A percentile compares a stretch with the other conserved stretches of the same genome.
These are phyloP conservation scores for Cygnus buccinator DNA, from an alignment of 2,113 vertebrate genomes.

Conservation along the genomic window DNA sequence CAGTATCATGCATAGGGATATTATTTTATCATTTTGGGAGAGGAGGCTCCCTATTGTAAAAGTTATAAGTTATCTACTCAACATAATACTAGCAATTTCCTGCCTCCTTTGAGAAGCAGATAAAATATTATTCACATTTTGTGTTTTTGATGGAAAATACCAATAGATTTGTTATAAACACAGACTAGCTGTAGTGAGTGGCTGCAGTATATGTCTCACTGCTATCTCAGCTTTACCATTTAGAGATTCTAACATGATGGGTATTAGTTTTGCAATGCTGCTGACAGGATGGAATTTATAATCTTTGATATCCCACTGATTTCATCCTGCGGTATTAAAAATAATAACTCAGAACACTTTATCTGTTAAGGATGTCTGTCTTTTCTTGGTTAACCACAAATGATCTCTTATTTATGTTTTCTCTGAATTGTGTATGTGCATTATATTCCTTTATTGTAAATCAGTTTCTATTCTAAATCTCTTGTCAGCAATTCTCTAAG, in stretches of 20 bases:
- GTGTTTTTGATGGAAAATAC: neutral
- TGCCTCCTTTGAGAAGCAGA: neutral
- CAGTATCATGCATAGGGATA: neutral
- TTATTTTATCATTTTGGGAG: neutral
- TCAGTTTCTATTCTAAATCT: neutral
- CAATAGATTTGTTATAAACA: neutral
- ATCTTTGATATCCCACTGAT: neutral
- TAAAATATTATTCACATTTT: neutral
- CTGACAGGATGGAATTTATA: neutral
- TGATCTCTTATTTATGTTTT: neutral
- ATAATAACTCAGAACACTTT: neutral
- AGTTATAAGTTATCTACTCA: neutral
- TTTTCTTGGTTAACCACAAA: neutral
- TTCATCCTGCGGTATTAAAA: neutral
- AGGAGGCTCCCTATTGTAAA: neutral
- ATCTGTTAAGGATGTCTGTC: neutral
- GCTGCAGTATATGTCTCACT: neutral
- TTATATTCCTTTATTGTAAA: neutral
- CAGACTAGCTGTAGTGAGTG: neutral
- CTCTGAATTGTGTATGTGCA: neutral
- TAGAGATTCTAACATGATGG: neutral
- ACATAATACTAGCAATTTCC: neutral
- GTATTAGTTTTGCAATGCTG: neutral
- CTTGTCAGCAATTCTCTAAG: neutral
- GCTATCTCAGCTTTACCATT: neutral